A percentile compares a stretch with the other conserved stretches of the same genome.
Conservation (phyloP, 35 echinoderm and acorn worm genomes). For the Ophioderma brevispina region DNA sequence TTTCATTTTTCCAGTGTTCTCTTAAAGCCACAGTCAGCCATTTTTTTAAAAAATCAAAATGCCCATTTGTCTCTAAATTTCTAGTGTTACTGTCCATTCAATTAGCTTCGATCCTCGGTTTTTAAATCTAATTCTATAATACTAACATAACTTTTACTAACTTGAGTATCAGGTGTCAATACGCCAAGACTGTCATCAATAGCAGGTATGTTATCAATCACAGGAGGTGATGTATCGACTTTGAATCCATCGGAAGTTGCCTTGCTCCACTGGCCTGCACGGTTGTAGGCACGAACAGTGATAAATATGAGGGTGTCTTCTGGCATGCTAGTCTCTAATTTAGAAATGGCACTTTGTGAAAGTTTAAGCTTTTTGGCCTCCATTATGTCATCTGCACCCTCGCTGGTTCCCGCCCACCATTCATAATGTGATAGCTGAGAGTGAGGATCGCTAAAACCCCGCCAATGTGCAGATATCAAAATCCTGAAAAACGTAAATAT, state of each 20-base stretch:
- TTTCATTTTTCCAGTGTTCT: too few species aligned
- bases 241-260: slow-evolving; percentile 38
- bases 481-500: too few species aligned
- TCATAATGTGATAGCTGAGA: slow-evolving; percentile 51
- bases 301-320: slow-evolving; percentile 3
- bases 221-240: slow-evolving; percentile 36
- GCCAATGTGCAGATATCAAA: slow-evolving; percentile 69
- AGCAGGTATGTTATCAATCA: not conserved
- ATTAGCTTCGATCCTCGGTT: too few species aligned
- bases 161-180: not conserved
- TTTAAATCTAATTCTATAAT: too few species aligned
- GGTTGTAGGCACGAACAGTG: slow-evolving; percentile 36
- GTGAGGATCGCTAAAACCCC: slow-evolving; percentile 51
- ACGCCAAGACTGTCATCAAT: not conserved
- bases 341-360: slow-evolving; percentile 3
- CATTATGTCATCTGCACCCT: slow-evolving; percentile 31
- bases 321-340: not conserved
- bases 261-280: slow-evolving; percentile 31
- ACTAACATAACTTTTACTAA: too few species aligned
- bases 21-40: too few species aligned
- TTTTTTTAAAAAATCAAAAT: too few species aligned
- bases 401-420: slow-evolving; percentile 51
- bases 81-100: too few species aligned
- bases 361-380: not conserved
- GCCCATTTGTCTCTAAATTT: too few species aligned